phyloP scores from a whole-genome alignment of 2,888 invertebrate genomes.

The Drosophila nigricruria region DNA sequence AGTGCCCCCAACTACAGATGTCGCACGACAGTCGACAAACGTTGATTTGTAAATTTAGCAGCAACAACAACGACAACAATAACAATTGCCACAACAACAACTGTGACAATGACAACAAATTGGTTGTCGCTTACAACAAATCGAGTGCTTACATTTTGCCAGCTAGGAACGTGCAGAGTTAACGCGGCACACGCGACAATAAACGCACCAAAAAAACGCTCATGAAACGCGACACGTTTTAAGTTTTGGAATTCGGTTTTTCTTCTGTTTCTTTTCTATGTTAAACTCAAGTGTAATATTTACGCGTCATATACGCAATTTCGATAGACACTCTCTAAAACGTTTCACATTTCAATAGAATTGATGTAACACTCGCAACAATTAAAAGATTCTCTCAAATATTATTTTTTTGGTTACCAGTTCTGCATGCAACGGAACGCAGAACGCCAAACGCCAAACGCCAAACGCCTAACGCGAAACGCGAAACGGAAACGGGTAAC shows the following conservation, averaged over 20 bases:
- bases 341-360: conserved; percentile 51
- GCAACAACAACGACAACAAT: conserved; percentile 19
- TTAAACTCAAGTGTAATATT: conserved; percentile 23
- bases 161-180: conserved; percentile 43
- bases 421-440: conserved; percentile 29
- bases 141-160: conserved; percentile 69
- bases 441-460: conserved; percentile 1
- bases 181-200: conserved; percentile 57
- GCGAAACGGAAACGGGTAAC: conserved; percentile 42
- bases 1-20: conserved; percentile 39
- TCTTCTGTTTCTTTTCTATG: conserved; percentile 6
- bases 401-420: conserved; percentile 16
- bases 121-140: conserved; percentile 59
- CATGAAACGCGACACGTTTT: conserved; percentile 37
- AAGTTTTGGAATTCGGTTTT: conserved; percentile 29
- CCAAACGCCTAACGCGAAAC: conserved; percentile 28
- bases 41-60: conserved; percentile 57
- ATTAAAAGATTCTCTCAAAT: conserved; percentile 24
- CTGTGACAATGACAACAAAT: conserved; percentile 61
- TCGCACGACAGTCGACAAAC: conserved; percentile 37
- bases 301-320: conserved; percentile 42
- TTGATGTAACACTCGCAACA: conserved; percentile 28
- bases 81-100: conserved; percentile 16
- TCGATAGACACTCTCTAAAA: conserved; percentile 43
- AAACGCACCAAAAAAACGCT: conserved; percentile 40